Evolutionary conservation across 2,888 invertebrate species (phyloP), one percentile per base, ranked within the genome.

Genomic region (Rugalucina vietnamica): DNA sequence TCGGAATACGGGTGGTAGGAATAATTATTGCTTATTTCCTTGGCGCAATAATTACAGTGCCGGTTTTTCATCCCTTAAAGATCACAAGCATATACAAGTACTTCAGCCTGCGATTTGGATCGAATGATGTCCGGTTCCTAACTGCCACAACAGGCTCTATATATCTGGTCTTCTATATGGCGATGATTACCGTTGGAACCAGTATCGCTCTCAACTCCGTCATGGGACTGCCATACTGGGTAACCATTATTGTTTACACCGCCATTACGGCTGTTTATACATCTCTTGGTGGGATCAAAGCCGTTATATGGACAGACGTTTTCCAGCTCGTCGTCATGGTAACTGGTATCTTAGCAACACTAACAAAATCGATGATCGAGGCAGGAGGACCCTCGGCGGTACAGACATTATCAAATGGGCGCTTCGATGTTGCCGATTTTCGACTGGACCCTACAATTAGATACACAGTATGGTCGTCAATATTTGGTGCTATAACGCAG

Each of bases 271-370:
- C 83, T 4, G 37, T 83, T 21, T 83, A 83, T 43, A 83, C 83
- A 4, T 76, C 83, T 24, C 54, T 83, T n/a, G 83, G 83, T 21
- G 83, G 83, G 5, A 75, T 83, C 60, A 73, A 74, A 43, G 82
- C 83, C 14, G 83, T 83, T 24, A 83, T 83, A 37, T 83, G 83
- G 83, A 79, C 83, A 21, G 81, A 81, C 49, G 76, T 76, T 1
- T 81, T 81, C 37, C 81, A 81, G 50, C 49, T 81, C 12, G 32
- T 79, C 0, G 69, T 83, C 50, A 83, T 83, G 83, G 29, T 79
- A 24, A 57, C 76, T n/a, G 83, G 83, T 49, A 73, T 83, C 36
- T 49, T 79, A 34, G 79, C 83, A 12, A 72, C 79, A 49, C 49
- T 83, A 0, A 57, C 79, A 1, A 79, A 79, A 57, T 43, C 76